Base-by-base conservation (phyloP, 1,140 invertebrate genomes). In the Copidosoma floridanum region DNA sequence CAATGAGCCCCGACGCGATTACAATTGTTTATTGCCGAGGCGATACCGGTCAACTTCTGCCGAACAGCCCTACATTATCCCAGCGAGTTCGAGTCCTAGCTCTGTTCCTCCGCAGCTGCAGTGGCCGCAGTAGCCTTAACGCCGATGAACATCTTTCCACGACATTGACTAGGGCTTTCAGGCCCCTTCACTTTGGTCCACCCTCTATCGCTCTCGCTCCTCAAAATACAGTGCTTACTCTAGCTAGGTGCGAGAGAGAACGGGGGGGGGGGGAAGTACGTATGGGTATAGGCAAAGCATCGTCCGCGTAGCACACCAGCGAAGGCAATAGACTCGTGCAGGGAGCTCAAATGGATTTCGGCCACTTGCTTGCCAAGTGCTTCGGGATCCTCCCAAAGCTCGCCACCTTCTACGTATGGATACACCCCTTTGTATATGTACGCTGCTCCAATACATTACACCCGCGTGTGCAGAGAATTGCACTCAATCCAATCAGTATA, bases 21-120 rank as follows among this genome's bases (percentile, higher is more conserved):
- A 71, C 68, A 65, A 71, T 72, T 74, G 69, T 72, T 74, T 74
- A 74, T 72, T 71, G 61, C 65, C 67, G 5, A 41, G 57, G 59
- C 60, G 66, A 67, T 74, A 72, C 65, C 63, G 66, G 66, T 72
- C 70, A 72, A 74, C 68, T 72, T 72, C 63, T 68, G 60, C 63
- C 64, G 64, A 72, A 68, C 61, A 67, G 58, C 53, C 63, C 61
- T 68, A 68, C 64, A 71, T 71, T 69, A 66, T 66, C 57, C 41
- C 43, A 43, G 57, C 56, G 54, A 32, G 6, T 12, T 32, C 29
- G 6, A 8, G 29, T 6, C 12, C 29, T 12, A 32, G 6, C 32
- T 26, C 23, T 53, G 27, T 26, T 21, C 23, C 12, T 54, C 47
- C 62, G n/a, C 55, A 50, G 64, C 66, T 55, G 57, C 62, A 54